Base-by-base conservation (phyloP, 1,140 invertebrate species). In the Cheumatopsyche charites region DNA sequence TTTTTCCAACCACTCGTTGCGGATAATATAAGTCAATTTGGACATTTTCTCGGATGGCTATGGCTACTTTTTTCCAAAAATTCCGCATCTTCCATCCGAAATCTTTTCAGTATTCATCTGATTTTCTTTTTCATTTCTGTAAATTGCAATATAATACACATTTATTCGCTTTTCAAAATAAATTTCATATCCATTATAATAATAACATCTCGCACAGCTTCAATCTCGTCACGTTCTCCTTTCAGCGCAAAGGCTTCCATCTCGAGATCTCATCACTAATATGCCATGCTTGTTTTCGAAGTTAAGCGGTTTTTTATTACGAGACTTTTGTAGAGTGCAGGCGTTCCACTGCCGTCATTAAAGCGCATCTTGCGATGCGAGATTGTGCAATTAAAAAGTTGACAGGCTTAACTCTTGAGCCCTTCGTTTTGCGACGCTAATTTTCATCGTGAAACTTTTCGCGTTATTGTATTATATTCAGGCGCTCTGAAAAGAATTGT, bases 21-120 rank as follows among this genome's bases (percentile, higher is more conserved):
- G 74, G 71, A 75, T 75, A 75, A 75, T 75, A 75, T 75, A 75
- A 75, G 74, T 75, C 74, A 75, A 75, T 75, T 75, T 75, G 61
- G 71, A 17, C 63, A 73, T 49, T 62, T 9, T 36, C 21, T 45
- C 66, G 13, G 13, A 15, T 55, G n/a, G 1, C 66, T 25, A 43
- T 21, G 66, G 36, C 12, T 1, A 7, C 63, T 45, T 13, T 63
- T 47, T 17, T 66, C 63, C 25, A 36, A n/a, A n/a, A n/a, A n/a
- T n/a, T n/a, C 66, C 13, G 17, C 23, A 2, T 17, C 4, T n/a
- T 58, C 55, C 29, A 58, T 25, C 5, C 23, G 43, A 58, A 11
- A 25, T 23, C 17, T 25, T 13, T 58, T 58, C 13, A 19, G 15
- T 47, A 13, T 47, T n/a, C 13, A 7, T 6, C 2, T 7, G 43